Percentiles rank a stretch among this genome's conserved stretches.
These are phyloP conservation scores for Apis laboriosa DNA, from an alignment of 1,140 invertebrate genomes.

Conservation along the genomic window DNA sequence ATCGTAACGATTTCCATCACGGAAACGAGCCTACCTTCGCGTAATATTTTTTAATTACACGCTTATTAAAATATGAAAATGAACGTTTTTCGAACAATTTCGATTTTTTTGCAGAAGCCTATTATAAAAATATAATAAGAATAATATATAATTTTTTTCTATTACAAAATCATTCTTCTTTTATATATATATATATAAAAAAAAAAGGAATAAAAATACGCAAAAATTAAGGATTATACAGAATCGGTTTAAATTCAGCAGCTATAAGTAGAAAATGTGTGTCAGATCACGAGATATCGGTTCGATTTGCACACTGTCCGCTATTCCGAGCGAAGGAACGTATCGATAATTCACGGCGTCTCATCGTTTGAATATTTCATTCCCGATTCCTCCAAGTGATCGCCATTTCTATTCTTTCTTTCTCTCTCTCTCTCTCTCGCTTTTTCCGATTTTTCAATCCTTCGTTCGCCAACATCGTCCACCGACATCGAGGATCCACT, in stretches of 20 bases:
- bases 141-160: no score
- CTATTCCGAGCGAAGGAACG: neutral
- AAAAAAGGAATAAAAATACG: no score
- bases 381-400: neutral
- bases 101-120: neutral
- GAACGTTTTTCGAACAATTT: neutral
- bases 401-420: constrained; percentile 35
- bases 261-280: neutral
- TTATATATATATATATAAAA: no score
- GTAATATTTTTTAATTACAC: neutral
- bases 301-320: constrained; percentile 26
- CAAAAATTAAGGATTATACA: neutral
- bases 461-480: neutral
- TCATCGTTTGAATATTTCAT: constrained; percentile 48
- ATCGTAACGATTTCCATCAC: constrained; percentile 42
- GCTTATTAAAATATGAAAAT: neutral
- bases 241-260: neutral
- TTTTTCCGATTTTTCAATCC: constrained; percentile 44
- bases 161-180: no score
- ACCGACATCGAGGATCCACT: no score
- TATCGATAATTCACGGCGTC: constrained; percentile 24
- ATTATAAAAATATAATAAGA: no score
- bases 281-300: constrained; percentile 30
- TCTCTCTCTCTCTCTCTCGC: neutral
- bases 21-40: neutral